Evolutionary conservation across 64 coral and sea anemone genomes (phyloP), one percentile per base, ranked within the genome.

Genomic region (Montipora cactus): DNA sequence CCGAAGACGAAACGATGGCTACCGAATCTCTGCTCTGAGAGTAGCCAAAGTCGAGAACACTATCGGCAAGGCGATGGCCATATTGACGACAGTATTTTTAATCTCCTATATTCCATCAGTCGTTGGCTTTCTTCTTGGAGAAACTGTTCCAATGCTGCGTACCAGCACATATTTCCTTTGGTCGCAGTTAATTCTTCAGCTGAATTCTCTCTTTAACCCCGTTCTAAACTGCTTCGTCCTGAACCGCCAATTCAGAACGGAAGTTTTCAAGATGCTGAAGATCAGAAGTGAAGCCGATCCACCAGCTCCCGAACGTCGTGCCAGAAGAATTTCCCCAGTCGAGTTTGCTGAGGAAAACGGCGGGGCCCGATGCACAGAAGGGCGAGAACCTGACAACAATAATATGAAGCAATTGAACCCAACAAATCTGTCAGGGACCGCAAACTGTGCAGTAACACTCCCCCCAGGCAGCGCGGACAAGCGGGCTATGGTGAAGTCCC

Each of bases 101-200:
- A 11, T 84, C 1, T 84, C 62, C 46, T 84, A 69, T 46, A 19
- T 84, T 47, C 81, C 81, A 49, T 84, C 81, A 9, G 15, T 69
- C 21, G 21, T 64, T 4, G 10, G 44, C 16, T 18, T 48, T 49
- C 0, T 70, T 11, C 3, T 67, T 6, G 61, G 81, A 4, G 44
- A 8, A 1, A 19, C 8, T 9, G 62, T 84, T 67, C 61, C 81
- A 15, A 20, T 84, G 59, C 5, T 69, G 47, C 81, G 81, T 16
- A 84, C 81, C 18, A 84, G 81, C 81, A 48, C 81, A 4, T 49
- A 44, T 84, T 84, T 84, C 37, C 62, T 61, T 84, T 84, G 81
- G 81, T 69, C 81, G 5, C 58, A 84, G 44, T n/a, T 84, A 62
- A 7, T 71, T 44, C 45, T 45, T 49, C 81, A 84, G 18, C 28